Evolutionary conservation across 2,888 invertebrate species (phyloP), one percentile per base, ranked within the genome.

Genomic region (Troilus luridus): DNA sequence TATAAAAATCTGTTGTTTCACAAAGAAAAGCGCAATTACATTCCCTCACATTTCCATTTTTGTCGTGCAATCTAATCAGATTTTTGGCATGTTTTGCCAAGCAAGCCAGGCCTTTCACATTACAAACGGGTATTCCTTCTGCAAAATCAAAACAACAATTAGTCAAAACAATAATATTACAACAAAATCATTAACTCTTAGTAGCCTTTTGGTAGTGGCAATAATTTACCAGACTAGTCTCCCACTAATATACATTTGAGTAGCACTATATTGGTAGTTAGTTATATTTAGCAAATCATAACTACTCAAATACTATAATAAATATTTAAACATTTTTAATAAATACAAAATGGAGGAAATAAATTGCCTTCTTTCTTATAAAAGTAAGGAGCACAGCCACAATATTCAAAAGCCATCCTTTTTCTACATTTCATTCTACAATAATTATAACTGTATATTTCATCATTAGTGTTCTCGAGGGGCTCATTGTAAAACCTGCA

Each of bases 371-470:
- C 95, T 91, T 94, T 95, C 92, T 96, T 95, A 92, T 97, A 97
- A 93, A 97, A 97, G 94, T 97, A 96, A 0, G 97, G 97, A 64
- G 96, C 94, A 93, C 97, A 97, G 0, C 95, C 95, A 93, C 97
- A 97, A 90, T 95, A 94, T 91, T 95, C 94, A 14, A 96, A 94
- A 60, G 96, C 95, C 59, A 96, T 94, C 14, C 94, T 94, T 93
- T 96, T 95, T 64, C 97, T 95, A 92, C 97, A 97, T 93, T 97
- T 97, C 94, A 96, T 96, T 14, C 96, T 94, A 92, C 97, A 97
- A 93, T 97, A 94, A 0, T 95, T 96, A 93, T 95, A 96, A 5
- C 96, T 96, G 94, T 97, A 97, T 64, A 96, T 95, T 0, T 97
- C 95, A 93, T 96, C 96, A 91, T 94, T 94, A 91, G 97, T 94